Evolutionary conservation across 2,797 vertebrate species (phyloP).

Genomic region (Mormyrops boulengeri): DNA sequence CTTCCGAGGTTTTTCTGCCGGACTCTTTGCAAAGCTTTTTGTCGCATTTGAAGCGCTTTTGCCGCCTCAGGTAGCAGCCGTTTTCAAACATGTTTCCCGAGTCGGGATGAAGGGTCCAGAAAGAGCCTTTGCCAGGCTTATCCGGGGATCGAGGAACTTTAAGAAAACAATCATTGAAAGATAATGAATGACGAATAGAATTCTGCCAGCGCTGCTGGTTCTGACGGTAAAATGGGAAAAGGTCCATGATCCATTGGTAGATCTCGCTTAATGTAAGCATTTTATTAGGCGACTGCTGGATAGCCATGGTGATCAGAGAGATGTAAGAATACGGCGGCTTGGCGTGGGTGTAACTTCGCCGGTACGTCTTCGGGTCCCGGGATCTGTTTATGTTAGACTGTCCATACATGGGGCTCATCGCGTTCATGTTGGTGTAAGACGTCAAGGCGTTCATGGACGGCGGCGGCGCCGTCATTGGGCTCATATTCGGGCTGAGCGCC

Average conservation of each 20-base stretch:
- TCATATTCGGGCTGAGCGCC: slow-evolving; percentile 91
- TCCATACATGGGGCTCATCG: slow-evolving; percentile 93
- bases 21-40: slow-evolving; percentile 73
- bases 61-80: slow-evolving; percentile 88
- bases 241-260: slow-evolving; percentile 99
- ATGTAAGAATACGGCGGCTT: slow-evolving; percentile 95
- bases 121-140: slow-evolving; percentile 89
- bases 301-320: slow-evolving; percentile 95
- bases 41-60: slow-evolving; percentile 95
- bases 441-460: slow-evolving; percentile 83
- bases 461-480: slow-evolving; percentile 86
- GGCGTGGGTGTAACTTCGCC: slow-evolving; percentile 92
- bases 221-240: slow-evolving; percentile 92
- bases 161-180: slow-evolving; percentile 91
- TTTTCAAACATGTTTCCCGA: slow-evolving; percentile 99
- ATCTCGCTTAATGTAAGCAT: slow-evolving; percentile 94
- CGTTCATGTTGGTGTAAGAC: slow-evolving; percentile 90
- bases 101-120: slow-evolving; percentile 93
- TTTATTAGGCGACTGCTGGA: slow-evolving; percentile 89
- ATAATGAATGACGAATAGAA: slow-evolving; percentile 85
- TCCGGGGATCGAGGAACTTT: slow-evolving; percentile 87
- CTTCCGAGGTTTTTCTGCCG: slow-evolving; percentile 57
- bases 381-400: slow-evolving; percentile 89
- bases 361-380: slow-evolving; percentile 91
- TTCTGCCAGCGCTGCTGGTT: slow-evolving; percentile 97